Base-by-base conservation (phyloP, 2,888 invertebrate species). In the Apamea sordens region DNA sequence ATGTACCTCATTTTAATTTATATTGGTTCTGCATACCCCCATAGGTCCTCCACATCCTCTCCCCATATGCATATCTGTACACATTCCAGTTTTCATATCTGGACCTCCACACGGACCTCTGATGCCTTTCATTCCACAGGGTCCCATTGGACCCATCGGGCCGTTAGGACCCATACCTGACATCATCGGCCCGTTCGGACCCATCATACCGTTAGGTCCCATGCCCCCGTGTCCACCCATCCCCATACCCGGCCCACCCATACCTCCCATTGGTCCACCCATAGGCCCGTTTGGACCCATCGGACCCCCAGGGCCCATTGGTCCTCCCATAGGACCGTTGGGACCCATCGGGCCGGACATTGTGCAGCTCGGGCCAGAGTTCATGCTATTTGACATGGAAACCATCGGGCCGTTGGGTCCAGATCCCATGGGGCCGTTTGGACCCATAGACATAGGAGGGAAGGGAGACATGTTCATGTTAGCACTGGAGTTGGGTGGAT, bases 1-100 rank as follows among this genome's bases (percentile, higher is more conserved):
- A 24, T 24, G 0, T 10, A 15, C 3, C 1, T 21, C 7, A 41
- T 21, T 74, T 50, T 7, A 24, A 73, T 73, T 53, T 24, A n/a
- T 41, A 41, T 70, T 53, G 41, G 1, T 72, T 53, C 13, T 80
- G 93, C 96, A 95, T 89, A 97, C 97, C 92, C 97, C 97, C 97
- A 97, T 97, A 69, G 97, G 97, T 68, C 96, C 97, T 2, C 97
- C 97, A 77, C 97, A 97, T 5, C 95, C 97, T 87, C 97, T 93
- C 28, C 96, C 96, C 97, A 97, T 97, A 89, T 97, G 97, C 94
- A 97, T 97, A 89, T 97, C 97, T 82, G 95, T 93, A 85, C 97
- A 97, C 96, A 97, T 97, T 13, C 96, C 95, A 0, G 94, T 90
- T 84, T 97, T 97, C 96, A 97, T 97, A 83, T 97, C 97, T 1